These are phyloP conservation scores for Campylomormyrus tamandua DNA, from an alignment of 2,113 vertebrate species.

Conservation along the genomic window DNA sequence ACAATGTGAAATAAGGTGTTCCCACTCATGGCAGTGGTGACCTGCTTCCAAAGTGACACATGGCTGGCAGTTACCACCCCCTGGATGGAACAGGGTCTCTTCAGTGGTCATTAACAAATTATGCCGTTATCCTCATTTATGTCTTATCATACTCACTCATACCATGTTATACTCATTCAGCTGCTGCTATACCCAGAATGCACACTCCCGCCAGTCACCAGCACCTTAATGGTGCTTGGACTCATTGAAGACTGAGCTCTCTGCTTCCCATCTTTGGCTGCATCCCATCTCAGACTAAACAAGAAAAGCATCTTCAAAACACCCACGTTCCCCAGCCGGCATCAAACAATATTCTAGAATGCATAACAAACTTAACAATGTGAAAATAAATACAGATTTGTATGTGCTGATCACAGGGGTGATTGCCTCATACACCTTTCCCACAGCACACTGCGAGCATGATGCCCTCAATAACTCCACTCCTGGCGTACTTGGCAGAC, in stretches of 20 bases:
- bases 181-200: neutral
- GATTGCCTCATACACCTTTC: neutral
- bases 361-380: neutral
- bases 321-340: neutral
- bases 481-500: neutral
- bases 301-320: neutral
- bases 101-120: neutral
- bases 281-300: neutral
- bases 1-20: neutral
- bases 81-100: neutral
- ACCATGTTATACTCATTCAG: neutral
- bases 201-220: neutral
- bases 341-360: neutral
- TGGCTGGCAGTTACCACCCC: neutral
- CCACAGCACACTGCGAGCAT: neutral
- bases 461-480: neutral
- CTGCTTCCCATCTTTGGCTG: neutral
- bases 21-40: neutral
- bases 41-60: neutral
- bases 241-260: neutral
- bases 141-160: neutral
- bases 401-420: neutral
- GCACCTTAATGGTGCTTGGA: neutral
- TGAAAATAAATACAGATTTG: neutral
- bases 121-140: neutral